Evolutionary conservation across 2,113 vertebrate genomes (phyloP), one percentile per base, ranked within the genome.

Genomic region (Tetrax tetrax): DNA sequence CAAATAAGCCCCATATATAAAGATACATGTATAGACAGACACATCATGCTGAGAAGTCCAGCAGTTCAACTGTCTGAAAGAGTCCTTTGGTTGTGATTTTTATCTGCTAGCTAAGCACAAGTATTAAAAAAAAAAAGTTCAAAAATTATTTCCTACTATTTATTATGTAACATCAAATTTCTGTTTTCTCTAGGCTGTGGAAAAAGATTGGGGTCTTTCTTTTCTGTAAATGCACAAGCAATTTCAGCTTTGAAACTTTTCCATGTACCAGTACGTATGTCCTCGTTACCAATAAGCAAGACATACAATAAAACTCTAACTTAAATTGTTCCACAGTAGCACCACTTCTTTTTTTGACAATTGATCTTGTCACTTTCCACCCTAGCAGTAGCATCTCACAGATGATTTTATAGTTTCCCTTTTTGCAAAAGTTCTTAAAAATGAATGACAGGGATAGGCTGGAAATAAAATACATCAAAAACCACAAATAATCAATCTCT

Each of bases 381-480:
- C 4, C 6, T 28, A 69, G 5, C 23, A 41, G 9, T 48, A 71
- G 2, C 27, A 57, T 21, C 4, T 20, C 3, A 48, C 14, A 43
- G 9, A 5, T 48, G 28, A 75, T 61, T 66, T 65, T 69, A 29
- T 10, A 37, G 8, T 20, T 72, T 75, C 1, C 0, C 2, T 3
- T 54, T 33, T 57, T 21, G 4, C 5, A 17, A 20, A 50, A 45
- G 4, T 72, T 71, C 5, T 86, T 57, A 68, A 83, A 75, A 86
- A 47, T 31, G 0, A 71, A 6, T 41, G 9, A 28, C 10, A 75
- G 6, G 3, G 0, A 5, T 21, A 9, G 6, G 8, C 11, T 56
- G 4, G 24, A 50, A 85, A 78, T 50, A 43, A 43, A 37, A 35
- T 37, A 5, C 9, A 12, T 6, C 3, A 50, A 82, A 57, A 4